phyloP scores from a whole-genome alignment of 2,797 vertebrate species.

The Danio aesculapii region DNA sequence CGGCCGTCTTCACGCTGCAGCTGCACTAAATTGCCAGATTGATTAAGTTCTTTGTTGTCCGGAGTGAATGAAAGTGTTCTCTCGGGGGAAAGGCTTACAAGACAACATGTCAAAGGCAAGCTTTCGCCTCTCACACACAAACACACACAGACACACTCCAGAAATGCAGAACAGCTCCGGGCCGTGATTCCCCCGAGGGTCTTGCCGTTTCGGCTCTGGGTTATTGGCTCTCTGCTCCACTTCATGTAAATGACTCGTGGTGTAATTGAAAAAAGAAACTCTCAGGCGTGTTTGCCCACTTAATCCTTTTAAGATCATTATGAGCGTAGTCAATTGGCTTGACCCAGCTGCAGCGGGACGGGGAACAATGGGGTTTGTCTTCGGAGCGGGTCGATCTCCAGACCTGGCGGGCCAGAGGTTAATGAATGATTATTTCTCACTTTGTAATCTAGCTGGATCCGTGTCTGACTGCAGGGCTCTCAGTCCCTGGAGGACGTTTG shows the following conservation, averaged over 20 bases:
- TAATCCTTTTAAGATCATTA: slow-evolving; percentile 87
- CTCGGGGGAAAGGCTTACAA: slow-evolving; percentile 77
- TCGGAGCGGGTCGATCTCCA: slow-evolving; percentile 63
- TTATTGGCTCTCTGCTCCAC: slow-evolving; percentile 65
- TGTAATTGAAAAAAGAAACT: slow-evolving; percentile 84
- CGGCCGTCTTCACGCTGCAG: slow-evolving; percentile 51
- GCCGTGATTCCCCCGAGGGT: slow-evolving; percentile 68
- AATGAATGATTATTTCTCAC: slow-evolving; percentile 88
- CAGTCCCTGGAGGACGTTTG: slow-evolving; percentile 53
- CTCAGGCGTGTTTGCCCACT: slow-evolving; percentile 74
- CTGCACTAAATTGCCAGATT: slow-evolving; percentile 79
- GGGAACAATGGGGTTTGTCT: slow-evolving; percentile 66
- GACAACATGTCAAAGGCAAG: slow-evolving; percentile 69
- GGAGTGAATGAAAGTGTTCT: slow-evolving; percentile 76
- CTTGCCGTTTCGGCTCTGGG: slow-evolving; percentile 56
- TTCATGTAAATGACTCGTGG: slow-evolving; percentile 74
- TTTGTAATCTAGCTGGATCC: slow-evolving; percentile 80
- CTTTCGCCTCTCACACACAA: slow-evolving; percentile 40
- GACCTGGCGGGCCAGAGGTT: slow-evolving; percentile 74
- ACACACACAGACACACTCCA: slow-evolving; percentile 41
- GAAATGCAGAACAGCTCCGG: slow-evolving; percentile 52
- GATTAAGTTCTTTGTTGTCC: slow-evolving; percentile 81
- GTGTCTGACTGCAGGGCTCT: slow-evolving; percentile 59
- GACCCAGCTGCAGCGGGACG: slow-evolving; percentile 76
- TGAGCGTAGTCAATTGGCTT: slow-evolving; percentile 76